phyloP scores from a whole-genome alignment of 2,797 vertebrate species.

The Thripadectes ignobilis region DNA sequence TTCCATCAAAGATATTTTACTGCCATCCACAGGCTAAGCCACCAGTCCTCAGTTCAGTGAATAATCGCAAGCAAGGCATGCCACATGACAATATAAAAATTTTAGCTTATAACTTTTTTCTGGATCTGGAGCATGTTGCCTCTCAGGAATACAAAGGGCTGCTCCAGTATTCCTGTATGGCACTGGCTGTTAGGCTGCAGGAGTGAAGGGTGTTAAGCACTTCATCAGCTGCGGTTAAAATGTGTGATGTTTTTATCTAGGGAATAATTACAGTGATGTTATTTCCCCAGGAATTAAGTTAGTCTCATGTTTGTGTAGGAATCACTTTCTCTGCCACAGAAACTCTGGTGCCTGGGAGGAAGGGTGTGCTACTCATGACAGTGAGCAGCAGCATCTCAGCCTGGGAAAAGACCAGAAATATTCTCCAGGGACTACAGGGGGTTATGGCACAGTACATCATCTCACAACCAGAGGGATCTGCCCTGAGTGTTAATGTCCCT shows the following conservation, averaged over 20 bases:
- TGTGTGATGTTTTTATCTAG: not conserved
- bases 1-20: conserved; percentile 63
- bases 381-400: not conserved
- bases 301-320: not conserved
- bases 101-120: not conserved
- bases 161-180: not conserved
- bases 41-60: conserved; percentile 25
- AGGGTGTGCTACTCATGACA: not conserved
- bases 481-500: not conserved
- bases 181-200: not conserved
- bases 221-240: not conserved
- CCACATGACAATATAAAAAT: not conserved
- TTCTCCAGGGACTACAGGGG: not conserved
- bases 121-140: not conserved
- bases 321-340: not conserved
- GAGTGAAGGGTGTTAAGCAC: not conserved
- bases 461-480: not conserved
- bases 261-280: not conserved
- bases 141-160: not conserved
- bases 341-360: not conserved
- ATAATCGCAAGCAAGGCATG: conserved; percentile 3
- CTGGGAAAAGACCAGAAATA: not conserved
- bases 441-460: not conserved
- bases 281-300: not conserved
- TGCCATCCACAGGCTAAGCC: conserved; percentile 56